Evolutionary conservation across 2,113 vertebrate species (phyloP), one percentile per base, ranked within the genome.

Genomic region (Elaphurus davidianus): DNA sequence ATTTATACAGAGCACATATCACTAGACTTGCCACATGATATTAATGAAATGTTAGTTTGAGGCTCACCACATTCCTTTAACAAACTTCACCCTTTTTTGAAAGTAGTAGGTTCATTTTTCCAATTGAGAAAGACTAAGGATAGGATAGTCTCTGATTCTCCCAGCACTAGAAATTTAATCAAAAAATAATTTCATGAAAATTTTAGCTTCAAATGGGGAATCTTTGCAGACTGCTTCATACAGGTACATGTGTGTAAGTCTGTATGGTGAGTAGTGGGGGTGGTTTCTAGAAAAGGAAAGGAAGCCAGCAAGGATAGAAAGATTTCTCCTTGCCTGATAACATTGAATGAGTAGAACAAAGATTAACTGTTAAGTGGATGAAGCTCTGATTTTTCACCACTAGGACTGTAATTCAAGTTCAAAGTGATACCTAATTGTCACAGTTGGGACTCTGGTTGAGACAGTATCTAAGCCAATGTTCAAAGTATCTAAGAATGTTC

Each of bases 361-460:
- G 84, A 83, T 16, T 59, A 95, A 94, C 16, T 45, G 33, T 36
- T 30, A 84, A 96, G 15, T 71, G 71, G 76, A 54, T 11, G 90
- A 76, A 98, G 17, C 55, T 95, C 52, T 86, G n/a, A 95, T 71
- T 67, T 98, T 97, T 97, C 76, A 93, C 96, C 40, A 95, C 40
- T 36, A 55, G 59, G 52, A 90, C 2, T 96, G 30, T 5, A 92
- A 60, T 97, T 97, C 57, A 55, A 96, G 85, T 92, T 98, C 7
- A 8, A 91, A 82, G 3, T 96, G 83, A 92, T 82, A 64, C 57
- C 23, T 36, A 47, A 92, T 23, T 36, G 36, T 64, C 47, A 87
- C 0, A 21, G 1, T 10, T 55, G 50, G 50, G 3, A 27, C 64
- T 91, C 45, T 52, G 79, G 50, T 45, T 21, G 60, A 90, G 67